Conservation (phyloP, 1,140 invertebrate species). For the Drosophila littoralis region DNA sequence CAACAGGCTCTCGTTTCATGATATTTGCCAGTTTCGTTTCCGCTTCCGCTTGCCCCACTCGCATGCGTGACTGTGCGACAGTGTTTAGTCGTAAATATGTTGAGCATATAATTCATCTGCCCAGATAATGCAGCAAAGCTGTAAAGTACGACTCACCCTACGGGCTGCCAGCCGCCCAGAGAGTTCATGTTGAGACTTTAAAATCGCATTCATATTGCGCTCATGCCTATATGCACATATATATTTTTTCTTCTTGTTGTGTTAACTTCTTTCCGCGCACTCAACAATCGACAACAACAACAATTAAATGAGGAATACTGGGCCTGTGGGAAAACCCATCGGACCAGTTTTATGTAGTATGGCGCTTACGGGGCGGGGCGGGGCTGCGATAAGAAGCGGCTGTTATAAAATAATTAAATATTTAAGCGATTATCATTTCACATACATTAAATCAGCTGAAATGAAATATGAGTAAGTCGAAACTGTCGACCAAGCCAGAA, state of each 20-base stretch:
- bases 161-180: slow-evolving; percentile 8
- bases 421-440: slow-evolving; percentile 29
- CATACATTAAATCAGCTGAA: slow-evolving; percentile 7
- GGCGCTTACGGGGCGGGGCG: background rate
- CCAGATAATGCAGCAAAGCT: slow-evolving; percentile 69
- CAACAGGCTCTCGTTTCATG: slow-evolving; percentile 64
- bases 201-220: slow-evolving; percentile 65
- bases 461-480: slow-evolving; percentile 16
- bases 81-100: slow-evolving; percentile 69
- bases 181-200: slow-evolving; percentile 34
- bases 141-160: slow-evolving; percentile 43
- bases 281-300: slow-evolving; percentile 34
- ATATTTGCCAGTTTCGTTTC: slow-evolving; percentile 70
- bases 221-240: slow-evolving; percentile 37
- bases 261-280: slow-evolving; percentile 5
- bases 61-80: slow-evolving; percentile 12
- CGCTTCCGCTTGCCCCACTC: slow-evolving; percentile 39
- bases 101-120: slow-evolving; percentile 67
- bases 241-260: background rate
- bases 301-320: slow-evolving; percentile 25
- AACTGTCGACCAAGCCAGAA: background rate
- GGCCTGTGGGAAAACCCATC: slow-evolving; percentile 53
- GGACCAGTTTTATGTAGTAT: slow-evolving; percentile 55
- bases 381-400: background rate
- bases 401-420: slow-evolving; percentile 34